Base-by-base conservation (phyloP, 2,888 invertebrate species). In the Hirtodrosophila alboralis region DNA sequence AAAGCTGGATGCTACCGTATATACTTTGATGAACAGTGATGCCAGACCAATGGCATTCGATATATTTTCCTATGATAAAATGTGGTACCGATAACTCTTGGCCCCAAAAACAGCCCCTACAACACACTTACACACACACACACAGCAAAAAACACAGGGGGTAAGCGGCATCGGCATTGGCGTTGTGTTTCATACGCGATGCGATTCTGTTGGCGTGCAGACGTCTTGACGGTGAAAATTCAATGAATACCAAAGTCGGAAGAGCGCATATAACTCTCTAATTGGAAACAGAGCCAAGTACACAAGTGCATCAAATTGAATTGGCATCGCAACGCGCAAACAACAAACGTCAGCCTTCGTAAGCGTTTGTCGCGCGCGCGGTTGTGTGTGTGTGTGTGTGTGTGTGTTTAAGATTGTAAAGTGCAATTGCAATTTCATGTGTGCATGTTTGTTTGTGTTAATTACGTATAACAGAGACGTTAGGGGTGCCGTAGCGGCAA, bases 141-240 rank as follows among this genome's bases (percentile, higher is more conserved):
- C 16, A 38, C 30, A 23, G 10, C 31, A 6, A 12, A 14, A 34
- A n/a, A 21, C 21, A 57, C 23, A 41, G 43, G 26, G 57, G 51
- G 27, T 23, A 59, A 68, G 74, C 63, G 60, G 72, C 47, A 73
- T 47, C 53, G 51, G 54, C 63, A 52, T 53, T 61, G 59, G 71
- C 49, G 36, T 37, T 71, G 52, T 59, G 54, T 37, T 63, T 73
- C 64, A 72, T 69, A 74, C 65, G 74, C 69, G 61, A 56, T 69
- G 70, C 69, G 69, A 65, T 60, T 69, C 44, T 73, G 70, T 54
- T 74, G 65, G 70, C 75, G 74, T 74, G 70, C 73, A 67, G 73
- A 73, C 65, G 74, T 74, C 57, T 62, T 59, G 10, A 49, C 73
- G 73, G 74, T 59, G 23, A 48, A 69, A 37, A 45, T 0, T 18